Evolutionary conservation across 2,888 invertebrate species (phyloP), one percentile per base, ranked within the genome.

Genomic region (Macrophya alboannulata): DNA sequence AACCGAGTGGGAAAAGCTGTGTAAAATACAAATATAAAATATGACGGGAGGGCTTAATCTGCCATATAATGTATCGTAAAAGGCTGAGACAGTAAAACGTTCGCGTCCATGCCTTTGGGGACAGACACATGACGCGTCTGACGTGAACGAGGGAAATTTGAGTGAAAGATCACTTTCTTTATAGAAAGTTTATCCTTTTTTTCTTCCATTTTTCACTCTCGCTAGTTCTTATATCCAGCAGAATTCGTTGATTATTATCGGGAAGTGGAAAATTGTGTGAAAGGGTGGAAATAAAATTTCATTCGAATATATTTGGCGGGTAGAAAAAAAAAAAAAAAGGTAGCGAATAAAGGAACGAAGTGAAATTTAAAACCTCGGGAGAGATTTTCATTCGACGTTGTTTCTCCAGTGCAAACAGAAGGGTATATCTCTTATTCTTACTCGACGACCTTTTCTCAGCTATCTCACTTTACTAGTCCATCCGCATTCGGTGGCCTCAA

Each of bases 401-500:
- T 81, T 81, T 81, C 65, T 68, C 45, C 21, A n/a, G 85, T 40
- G 79, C 65, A 85, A 85, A 85, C 79, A 85, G 6, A n/a, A 17
- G 68, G 71, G 40, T n/a, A 43, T 25, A 37, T 9, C 40, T 40
- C 15, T 40, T 71, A 40, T 4, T 71, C 10, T 71, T 71, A 17
- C 12, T 40, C n/a, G 5, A 40, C 40, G 37, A 71, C 71, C 40
- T 71, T 72, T 48, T 76, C 48, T 48, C 48, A 9, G 31, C 40
- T 10, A 21, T 48, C 31, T 48, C 62, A 43, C 40, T 65, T 85
- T 85, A n/a, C 79, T 45, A 85, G 85, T 85, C 85, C 79, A 43
- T 85, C 79, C 85, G 85, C 85, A 85, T 85, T 76, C 86, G 88
- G 89, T 86, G 83, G 86, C 85, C 86, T 87, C 86, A 77, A 62